Evolutionary conservation across 2,113 vertebrate species (phyloP).

Genomic region (Xyliphius kryptos): DNA sequence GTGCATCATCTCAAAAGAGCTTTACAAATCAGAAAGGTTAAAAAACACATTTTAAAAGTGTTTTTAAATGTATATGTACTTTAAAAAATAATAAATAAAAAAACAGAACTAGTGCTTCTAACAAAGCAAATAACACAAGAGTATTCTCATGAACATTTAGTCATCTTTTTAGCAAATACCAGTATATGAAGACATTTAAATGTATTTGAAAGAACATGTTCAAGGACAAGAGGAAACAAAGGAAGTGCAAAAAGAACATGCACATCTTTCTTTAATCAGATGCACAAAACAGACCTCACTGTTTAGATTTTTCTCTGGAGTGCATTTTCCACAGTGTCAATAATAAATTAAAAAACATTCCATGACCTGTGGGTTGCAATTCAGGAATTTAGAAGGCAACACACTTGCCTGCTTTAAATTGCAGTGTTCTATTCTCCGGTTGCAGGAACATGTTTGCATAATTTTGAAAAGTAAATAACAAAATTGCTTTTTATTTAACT

Average conservation of each 20-base stretch:
- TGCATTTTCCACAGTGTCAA: constrained; percentile 14
- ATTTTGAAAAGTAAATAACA: too few species aligned
- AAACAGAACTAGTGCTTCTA: too few species aligned
- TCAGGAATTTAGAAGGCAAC: neutral
- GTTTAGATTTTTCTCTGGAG: constrained; percentile 23
- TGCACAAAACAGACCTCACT: constrained; percentile 10
- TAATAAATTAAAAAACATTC: constrained; percentile 5
- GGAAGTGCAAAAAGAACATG: neutral
- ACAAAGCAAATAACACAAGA: too few species aligned
- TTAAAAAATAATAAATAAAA: too few species aligned
- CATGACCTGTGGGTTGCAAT: neutral
- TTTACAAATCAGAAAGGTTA: too few species aligned
- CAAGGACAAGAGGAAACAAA: neutral
- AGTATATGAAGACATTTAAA: neutral
- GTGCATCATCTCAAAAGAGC: too few species aligned
- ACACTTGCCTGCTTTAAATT: neutral
- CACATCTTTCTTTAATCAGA: constrained; percentile 11
- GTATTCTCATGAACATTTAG: neutral
- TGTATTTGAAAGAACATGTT: constrained; percentile 8
- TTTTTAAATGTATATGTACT: too few species aligned
- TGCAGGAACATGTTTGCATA: too few species aligned
- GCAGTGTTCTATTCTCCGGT: too few species aligned
- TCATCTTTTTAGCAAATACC: too few species aligned
- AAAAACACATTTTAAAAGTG: too few species aligned
- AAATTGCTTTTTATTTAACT: too few species aligned